Base-by-base conservation (phyloP, 2,888 invertebrate species). In the Cheilosia grossa region DNA sequence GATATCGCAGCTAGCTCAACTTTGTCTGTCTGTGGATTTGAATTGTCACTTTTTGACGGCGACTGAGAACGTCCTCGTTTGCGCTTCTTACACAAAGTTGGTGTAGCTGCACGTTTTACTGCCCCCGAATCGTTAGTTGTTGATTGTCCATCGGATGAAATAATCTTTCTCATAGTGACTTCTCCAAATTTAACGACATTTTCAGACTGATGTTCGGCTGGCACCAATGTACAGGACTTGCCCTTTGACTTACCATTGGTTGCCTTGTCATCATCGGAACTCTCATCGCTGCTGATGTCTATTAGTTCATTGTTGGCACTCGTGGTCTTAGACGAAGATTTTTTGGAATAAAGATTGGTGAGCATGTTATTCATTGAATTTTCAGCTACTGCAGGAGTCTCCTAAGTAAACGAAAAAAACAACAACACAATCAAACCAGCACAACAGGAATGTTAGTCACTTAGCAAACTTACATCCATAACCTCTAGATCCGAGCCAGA, bases 201-300 rank as follows among this genome's bases (percentile, higher is more conserved):
- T 10, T 24, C 13, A 10, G 51, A 13, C 24, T 24, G 51, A 21
- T 19, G 21, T 51, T 51, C 51, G 13, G 21, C 21, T 13, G 51
- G 24, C 13, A 51, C 51, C 51, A 24, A 21, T 19, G 58, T 58
- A 13, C n/a, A 27, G 2, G 37, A 75, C 70, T 81, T 85, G 93
- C 93, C 88, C 92, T 93, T 89, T 92, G 93, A 70, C 92, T 93
- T 88, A 92, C 93, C 93, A 93, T 93, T 90, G 92, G 93, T 89
- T 92, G 93, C 92, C 93, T 93, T 91, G 73, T 93, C 90, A 81
- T 93, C 93, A 74, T 94, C 94, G 87, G 94, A 94, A 56, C 94
- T 93, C 88, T 96, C 96, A 89, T 95, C 96, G 90, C 95, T 96
- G 89, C 96, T 96, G 87, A 96, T 96, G 89, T 96, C 96, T 88